Conservation (phyloP, 1,140 invertebrate species). For the Ceratoteleas bidentatus region DNA sequence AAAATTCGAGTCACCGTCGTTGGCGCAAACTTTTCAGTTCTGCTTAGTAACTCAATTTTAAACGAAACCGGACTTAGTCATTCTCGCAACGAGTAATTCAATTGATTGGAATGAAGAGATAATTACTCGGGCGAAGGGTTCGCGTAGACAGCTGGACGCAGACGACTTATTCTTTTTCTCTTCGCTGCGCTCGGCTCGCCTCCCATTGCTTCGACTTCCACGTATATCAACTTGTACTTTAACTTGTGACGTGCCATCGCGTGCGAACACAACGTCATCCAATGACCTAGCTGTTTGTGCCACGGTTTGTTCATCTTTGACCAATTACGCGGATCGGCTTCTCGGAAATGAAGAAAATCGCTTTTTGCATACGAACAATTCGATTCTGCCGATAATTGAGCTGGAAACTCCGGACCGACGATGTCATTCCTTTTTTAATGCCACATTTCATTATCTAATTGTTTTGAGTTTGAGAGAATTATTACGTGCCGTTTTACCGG, state of each 20-base stretch:
- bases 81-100: slow-evolving; percentile 61
- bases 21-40: slow-evolving; percentile 36
- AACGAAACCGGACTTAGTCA: slow-evolving; percentile 51
- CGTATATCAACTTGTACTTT: slow-evolving; percentile 50
- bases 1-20: slow-evolving; percentile 27
- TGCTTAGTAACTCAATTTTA: slow-evolving; percentile 53
- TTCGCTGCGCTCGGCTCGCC: slow-evolving; percentile 22
- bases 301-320: slow-evolving; percentile 61
- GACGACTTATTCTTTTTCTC: slow-evolving; percentile 52
- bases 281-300: slow-evolving; percentile 59
- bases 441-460: slow-evolving; percentile 27
- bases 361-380: slow-evolving; percentile 49
- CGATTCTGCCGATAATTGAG: slow-evolving; percentile 19
- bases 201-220: slow-evolving; percentile 42
- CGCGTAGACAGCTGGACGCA: slow-evolving; percentile 72
- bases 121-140: slow-evolving; percentile 68
- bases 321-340: slow-evolving; percentile 53
- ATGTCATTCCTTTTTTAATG: slow-evolving; percentile 38
- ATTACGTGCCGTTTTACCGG: too few relatives aligned
- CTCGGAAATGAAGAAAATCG: slow-evolving; percentile 46
- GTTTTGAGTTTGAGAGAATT: slow-evolving; percentile 26
- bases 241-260: slow-evolving; percentile 61
- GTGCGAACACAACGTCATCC: slow-evolving; percentile 57
- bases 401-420: slow-evolving; percentile 25
- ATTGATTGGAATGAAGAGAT: slow-evolving; percentile 71